Evolutionary conservation across 2,888 invertebrate species (phyloP).

Genomic region (Fragum whitleyi): DNA sequence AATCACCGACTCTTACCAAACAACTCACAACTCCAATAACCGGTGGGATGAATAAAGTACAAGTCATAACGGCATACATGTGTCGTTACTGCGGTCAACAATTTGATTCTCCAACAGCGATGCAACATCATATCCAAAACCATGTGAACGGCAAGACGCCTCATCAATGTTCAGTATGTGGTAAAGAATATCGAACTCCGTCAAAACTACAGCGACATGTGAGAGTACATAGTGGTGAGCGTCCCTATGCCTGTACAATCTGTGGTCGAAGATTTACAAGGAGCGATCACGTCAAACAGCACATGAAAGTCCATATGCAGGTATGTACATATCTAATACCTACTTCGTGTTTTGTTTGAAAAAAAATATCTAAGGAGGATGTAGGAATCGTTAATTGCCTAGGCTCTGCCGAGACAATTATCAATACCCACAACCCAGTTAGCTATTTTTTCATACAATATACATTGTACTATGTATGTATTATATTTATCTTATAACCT

Average conservation of each 20-base stretch:
- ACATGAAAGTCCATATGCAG: constrained; percentile 76
- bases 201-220: constrained; percentile 79
- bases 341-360: too few species aligned
- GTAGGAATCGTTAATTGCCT: too few species aligned
- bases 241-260: constrained; percentile 75
- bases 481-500: too few species aligned
- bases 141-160: constrained; percentile 66
- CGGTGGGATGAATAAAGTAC: constrained; percentile 58
- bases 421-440: too few species aligned
- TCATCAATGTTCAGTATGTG: constrained; percentile 75
- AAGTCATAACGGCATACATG: constrained; percentile 77
- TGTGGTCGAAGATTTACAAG: constrained; percentile 77
- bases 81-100: constrained; percentile 77
- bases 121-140: constrained; percentile 71
- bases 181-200: constrained; percentile 75
- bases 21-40: constrained; percentile 44
- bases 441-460: too few species aligned
- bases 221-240: constrained; percentile 77
- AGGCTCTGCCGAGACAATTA: too few species aligned
- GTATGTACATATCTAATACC: too few species aligned
- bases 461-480: too few species aligned
- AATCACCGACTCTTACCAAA: constrained; percentile 58
- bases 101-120: constrained; percentile 70
- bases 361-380: too few species aligned
- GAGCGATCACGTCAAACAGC: constrained; percentile 79